phyloP scores from a whole-genome alignment of 2,797 vertebrate species.

The Euphonia xanthogaster region DNA sequence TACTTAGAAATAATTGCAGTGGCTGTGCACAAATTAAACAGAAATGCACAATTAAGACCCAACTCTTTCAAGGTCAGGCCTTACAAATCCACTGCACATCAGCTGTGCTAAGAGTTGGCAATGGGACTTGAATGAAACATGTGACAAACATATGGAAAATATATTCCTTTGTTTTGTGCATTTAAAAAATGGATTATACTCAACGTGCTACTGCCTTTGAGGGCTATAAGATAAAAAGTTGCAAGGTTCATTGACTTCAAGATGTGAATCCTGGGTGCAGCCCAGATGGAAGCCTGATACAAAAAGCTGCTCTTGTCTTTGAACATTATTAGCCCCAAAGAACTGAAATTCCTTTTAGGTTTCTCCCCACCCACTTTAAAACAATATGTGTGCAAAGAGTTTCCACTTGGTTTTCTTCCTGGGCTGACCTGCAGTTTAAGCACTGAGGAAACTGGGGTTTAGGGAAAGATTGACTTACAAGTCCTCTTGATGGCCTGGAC shows the following conservation, averaged over 20 bases:
- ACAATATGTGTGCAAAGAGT: neutral
- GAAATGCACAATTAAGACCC: neutral
- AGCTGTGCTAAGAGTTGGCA: neutral
- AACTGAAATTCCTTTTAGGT: conserved; percentile 6
- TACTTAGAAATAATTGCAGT: neutral
- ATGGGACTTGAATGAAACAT: neutral
- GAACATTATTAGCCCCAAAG: conserved; percentile 24
- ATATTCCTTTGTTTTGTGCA: neutral
- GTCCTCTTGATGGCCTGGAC: neutral
- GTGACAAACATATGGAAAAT: conserved; percentile 57
- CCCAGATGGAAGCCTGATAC: conserved; percentile 26
- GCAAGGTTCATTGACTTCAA: conserved; percentile 35
- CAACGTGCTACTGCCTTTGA: conserved; percentile 38
- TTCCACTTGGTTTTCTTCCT: neutral
- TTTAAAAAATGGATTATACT: conserved; percentile 7
- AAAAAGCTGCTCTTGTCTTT: conserved; percentile 16
- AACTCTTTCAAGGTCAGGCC: neutral
- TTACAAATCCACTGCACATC: neutral
- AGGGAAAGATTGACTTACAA: neutral
- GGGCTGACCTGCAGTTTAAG: neutral
- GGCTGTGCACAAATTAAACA: neutral
- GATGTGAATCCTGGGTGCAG: conserved; percentile 4
- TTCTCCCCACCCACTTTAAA: neutral
- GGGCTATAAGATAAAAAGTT: neutral
- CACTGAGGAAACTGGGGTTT: neutral